Base-by-base conservation (phyloP, 92 coral and sea anemone species). In the Zoanthus sociatus region DNA sequence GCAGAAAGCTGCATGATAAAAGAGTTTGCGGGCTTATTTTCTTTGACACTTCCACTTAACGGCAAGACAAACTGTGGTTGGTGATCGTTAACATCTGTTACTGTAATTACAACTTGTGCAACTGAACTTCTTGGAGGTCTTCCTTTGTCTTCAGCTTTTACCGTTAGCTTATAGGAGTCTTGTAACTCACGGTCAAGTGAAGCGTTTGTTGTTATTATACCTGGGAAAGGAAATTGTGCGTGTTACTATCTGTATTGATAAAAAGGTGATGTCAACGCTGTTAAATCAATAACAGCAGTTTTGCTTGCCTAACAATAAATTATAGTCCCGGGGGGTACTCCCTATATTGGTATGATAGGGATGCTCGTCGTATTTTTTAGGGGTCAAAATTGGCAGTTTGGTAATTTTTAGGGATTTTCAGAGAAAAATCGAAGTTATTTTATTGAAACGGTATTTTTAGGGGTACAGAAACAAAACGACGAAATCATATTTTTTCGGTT, bases 81-180 rank as follows among this genome's bases (percentile, higher is more conserved):
- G 74, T 97, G 90, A 88, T 97, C 98, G 58, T 97, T 97, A 72
- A 92, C 92, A 66, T 97, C 99, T 0, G 86, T 58, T 68, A 97
- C 90, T 1, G 84, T 95, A 68, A 97, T 87, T 47, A 60, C 56
- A 68, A 93, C 81, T 32, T 70, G 82, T 42, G 93, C 91, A 11
- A 92, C 87, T 47, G 98, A 89, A 18, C 78, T 78, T 37, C 66
- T 67, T 15, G 91, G 83, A 33, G 97, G 94, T 47, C 42, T 68
- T 16, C 99, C 99, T 47, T 77, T 84, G 84, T 97, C 99, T 15
- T 77, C 89, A 2, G 98, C 98, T 51, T 47, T 73, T 46, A 97
- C 83, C 12, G 82, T 88, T 50, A 95, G 69, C 0, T 31, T 73
- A 66, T 90, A 93, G 5, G 85, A 84, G 71, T 91, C 93, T 16